Evolutionary conservation across 2,113 vertebrate genomes (phyloP).

Genomic region (Phyllostomus discolor): DNA sequence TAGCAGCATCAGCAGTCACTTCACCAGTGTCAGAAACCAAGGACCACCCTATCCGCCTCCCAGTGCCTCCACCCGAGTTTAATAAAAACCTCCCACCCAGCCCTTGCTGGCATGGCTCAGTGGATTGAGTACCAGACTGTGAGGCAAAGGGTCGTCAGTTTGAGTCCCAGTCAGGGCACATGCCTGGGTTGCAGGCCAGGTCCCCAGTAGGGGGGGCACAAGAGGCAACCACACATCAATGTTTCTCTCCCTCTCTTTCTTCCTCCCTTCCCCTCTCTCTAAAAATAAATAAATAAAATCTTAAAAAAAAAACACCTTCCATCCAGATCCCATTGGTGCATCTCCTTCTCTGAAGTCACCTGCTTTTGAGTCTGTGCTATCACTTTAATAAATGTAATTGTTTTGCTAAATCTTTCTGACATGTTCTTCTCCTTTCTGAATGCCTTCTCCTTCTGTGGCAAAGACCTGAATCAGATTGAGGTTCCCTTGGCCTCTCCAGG

Average conservation of each 20-base stretch:
- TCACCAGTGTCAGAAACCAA: background rate
- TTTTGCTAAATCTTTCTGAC: background rate
- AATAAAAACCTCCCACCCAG: background rate
- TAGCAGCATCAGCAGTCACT: background rate
- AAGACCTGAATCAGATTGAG: background rate
- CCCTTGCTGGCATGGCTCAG: no score
- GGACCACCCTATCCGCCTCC: background rate
- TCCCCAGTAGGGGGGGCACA: no score
- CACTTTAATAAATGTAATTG: background rate
- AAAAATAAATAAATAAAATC: no score
- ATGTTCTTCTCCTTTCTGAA: background rate
- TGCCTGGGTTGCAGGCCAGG: no score
- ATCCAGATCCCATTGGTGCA: background rate
- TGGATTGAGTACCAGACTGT: no score
- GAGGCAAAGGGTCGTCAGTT: no score
- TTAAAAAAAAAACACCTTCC: background rate
- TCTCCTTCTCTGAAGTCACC: background rate
- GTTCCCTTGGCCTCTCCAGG: background rate
- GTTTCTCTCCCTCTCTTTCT: no score
- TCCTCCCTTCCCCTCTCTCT: no score
- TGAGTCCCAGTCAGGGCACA: no score
- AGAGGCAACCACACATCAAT: no score
- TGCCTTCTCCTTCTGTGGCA: background rate
- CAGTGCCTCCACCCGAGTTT: fast-evolving
- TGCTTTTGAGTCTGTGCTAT: background rate